phyloP scores from a whole-genome alignment of 2,113 vertebrate genomes.

The Sciurus niger region DNA sequence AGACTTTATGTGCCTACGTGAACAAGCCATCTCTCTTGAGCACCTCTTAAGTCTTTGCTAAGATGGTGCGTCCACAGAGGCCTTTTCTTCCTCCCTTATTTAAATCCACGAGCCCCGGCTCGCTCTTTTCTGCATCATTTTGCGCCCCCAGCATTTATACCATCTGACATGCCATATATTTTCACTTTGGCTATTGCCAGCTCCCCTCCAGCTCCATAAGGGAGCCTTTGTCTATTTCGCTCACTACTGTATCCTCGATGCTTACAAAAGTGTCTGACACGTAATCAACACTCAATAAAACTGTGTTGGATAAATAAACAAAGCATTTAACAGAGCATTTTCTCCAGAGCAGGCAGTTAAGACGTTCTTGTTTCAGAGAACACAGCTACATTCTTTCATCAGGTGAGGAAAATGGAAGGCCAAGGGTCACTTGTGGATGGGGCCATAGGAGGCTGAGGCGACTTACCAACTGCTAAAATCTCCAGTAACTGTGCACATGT shows the following conservation, averaged over 20 bases:
- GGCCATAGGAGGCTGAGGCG: background rate
- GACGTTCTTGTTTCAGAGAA: background rate
- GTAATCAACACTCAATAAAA: constrained; percentile 44
- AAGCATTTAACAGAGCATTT: constrained; percentile 13
- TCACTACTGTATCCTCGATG: background rate
- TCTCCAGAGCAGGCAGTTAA: background rate
- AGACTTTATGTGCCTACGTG: background rate
- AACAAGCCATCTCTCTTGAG: background rate
- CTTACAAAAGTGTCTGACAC: background rate
- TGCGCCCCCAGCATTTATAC: background rate
- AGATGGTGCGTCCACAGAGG: background rate
- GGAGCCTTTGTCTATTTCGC: background rate
- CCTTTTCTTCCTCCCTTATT: background rate
- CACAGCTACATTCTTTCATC: background rate
- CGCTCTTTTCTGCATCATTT: background rate
- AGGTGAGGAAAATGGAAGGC: background rate
- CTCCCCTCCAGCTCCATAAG: background rate
- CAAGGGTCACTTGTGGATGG: background rate
- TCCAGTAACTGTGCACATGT: background rate
- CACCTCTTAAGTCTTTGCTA: background rate
- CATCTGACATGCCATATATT: background rate
- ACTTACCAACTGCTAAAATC: background rate
- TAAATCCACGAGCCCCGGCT: background rate
- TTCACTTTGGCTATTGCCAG: background rate
- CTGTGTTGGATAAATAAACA: background rate